phyloP scores from a whole-genome alignment of 53 echinoderm and acorn worm species.

The Henricia sp. region DNA sequence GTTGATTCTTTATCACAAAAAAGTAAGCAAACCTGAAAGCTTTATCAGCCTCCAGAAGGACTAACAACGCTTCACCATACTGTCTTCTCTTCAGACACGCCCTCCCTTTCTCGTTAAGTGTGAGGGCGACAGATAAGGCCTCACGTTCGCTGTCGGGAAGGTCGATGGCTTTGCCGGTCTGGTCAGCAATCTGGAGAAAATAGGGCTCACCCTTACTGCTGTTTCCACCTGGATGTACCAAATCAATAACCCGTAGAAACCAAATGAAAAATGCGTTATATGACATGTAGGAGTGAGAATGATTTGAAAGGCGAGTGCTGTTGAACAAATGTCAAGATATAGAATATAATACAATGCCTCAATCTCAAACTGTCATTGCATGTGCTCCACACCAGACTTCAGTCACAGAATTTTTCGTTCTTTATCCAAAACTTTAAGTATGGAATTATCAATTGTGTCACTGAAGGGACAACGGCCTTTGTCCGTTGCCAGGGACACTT shows the following conservation, averaged over 20 bases:
- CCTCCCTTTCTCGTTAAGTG: conserved; percentile 92
- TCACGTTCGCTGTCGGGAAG: conserved; percentile 81
- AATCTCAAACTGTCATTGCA: too few relatives aligned
- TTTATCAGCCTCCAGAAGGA: conserved; percentile 88
- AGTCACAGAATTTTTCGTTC: too few relatives aligned
- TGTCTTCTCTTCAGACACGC: conserved; percentile 90
- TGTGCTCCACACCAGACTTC: too few relatives aligned
- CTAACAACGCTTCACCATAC: conserved; percentile 84
- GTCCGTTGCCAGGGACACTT: too few relatives aligned
- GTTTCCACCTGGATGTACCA: conserved; percentile 26
- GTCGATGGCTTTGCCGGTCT: conserved; percentile 81
- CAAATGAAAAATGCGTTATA: too few relatives aligned
- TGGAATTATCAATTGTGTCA: too few relatives aligned
- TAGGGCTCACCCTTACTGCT: conserved; percentile 44
- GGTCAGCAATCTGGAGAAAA: conserved; percentile 91
- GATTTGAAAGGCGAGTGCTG: background rate
- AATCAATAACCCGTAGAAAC: too few relatives aligned
- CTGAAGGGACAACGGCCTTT: too few relatives aligned
- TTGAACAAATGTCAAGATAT: too few relatives aligned
- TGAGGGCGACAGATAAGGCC: conserved; percentile 94
- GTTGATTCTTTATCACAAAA: too few relatives aligned
- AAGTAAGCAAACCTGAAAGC: conserved; percentile 82
- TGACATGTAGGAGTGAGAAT: background rate
- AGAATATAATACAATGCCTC: too few relatives aligned
- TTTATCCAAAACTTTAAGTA: too few relatives aligned